Percentiles rank a stretch among this genome's conserved stretches.
Evolutionary conservation across 2,888 invertebrate species (phyloP).

Genomic region (Drosophila kuntzei): DNA sequence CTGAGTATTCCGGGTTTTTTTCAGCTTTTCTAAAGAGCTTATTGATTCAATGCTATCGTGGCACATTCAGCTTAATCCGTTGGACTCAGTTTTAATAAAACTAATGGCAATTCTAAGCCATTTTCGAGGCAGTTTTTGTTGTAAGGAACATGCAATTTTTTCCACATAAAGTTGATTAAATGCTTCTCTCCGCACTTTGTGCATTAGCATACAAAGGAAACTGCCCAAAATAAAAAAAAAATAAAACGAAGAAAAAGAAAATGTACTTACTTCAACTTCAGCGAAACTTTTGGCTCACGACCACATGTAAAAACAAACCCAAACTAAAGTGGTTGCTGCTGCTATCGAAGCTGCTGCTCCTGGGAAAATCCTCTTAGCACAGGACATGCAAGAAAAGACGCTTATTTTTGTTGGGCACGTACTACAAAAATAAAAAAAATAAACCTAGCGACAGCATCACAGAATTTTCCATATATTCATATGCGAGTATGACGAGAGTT

Average conservation of each 20-base stretch:
- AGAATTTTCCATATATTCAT: constrained; percentile 36
- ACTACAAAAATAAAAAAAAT: constrained; percentile 8
- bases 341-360: constrained; percentile 21
- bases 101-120: constrained; percentile 55
- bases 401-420: constrained; percentile 36
- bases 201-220: constrained; percentile 66
- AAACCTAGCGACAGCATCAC: constrained; percentile 11
- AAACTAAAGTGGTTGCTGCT: constrained; percentile 21
- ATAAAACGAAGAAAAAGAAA: constrained; percentile 16
- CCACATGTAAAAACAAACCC: constrained; percentile 60
- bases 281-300: constrained; percentile 52
- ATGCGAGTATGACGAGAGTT: constrained; percentile 18
- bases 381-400: constrained; percentile 26
- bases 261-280: constrained; percentile 39
- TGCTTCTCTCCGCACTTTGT: constrained; percentile 42
- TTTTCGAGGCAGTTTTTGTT: constrained; percentile 6
- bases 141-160: constrained; percentile 42
- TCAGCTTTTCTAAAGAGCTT: background rate
- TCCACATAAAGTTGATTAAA: constrained; percentile 75
- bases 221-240: constrained; percentile 29
- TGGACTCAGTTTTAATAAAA: constrained; percentile 62
- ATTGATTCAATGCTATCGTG: constrained; percentile 1
- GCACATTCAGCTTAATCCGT: constrained; percentile 41
- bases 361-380: constrained; percentile 64
- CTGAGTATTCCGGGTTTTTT: background rate